Evolutionary conservation across 2,888 invertebrate species (phyloP).

Genomic region (Priocnemis perturbator): DNA sequence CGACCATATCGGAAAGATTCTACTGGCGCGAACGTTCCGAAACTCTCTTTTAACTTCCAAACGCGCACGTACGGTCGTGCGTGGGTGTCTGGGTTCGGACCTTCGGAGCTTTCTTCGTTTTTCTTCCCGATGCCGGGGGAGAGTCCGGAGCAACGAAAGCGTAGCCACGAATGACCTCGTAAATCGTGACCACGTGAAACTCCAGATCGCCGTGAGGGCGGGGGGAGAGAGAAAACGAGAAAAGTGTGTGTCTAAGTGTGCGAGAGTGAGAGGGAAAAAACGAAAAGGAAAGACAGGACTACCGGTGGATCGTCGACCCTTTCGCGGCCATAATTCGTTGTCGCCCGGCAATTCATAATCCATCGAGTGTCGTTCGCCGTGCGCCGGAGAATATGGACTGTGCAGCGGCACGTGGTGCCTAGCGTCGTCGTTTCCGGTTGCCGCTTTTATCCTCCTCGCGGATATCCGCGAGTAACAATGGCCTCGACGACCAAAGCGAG

Average conservation of each 20-base stretch:
- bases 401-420: constrained; percentile 8
- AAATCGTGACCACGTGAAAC: too few species aligned
- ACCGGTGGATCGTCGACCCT: constrained; percentile 17
- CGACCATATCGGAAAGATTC: too few species aligned
- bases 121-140: too few species aligned
- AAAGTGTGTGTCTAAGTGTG: not conserved
- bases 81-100: too few species aligned
- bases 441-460: constrained; percentile 6
- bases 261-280: not conserved
- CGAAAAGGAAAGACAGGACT: not conserved
- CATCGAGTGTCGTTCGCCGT: constrained; percentile 40
- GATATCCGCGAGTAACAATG: constrained; percentile 2
- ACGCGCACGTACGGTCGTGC: too few species aligned
- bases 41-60: too few species aligned
- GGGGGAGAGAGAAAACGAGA: not conserved
- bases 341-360: constrained; percentile 49
- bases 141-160: too few species aligned
- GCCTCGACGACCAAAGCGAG: not conserved
- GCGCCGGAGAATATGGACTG: constrained; percentile 24
- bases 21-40: too few species aligned
- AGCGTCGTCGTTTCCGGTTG: not conserved
- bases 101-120: too few species aligned
- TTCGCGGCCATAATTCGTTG: constrained; percentile 49
- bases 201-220: too few species aligned
- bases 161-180: too few species aligned